Percentiles rank a stretch among this genome's conserved stretches.
Conservation (phyloP, 2,797 vertebrate species). For the Gadopsis marmoratus region DNA sequence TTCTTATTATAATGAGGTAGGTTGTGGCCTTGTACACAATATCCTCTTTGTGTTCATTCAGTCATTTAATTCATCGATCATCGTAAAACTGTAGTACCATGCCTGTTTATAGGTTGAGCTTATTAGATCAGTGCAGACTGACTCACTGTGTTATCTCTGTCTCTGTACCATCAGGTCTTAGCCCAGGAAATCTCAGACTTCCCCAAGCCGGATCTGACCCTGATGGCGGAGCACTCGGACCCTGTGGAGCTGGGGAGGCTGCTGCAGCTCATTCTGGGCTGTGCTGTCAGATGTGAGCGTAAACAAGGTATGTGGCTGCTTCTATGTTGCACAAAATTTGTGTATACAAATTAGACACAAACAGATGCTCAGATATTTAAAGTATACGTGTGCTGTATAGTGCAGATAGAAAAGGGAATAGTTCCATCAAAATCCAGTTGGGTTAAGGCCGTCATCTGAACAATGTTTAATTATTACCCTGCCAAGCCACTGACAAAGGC, state of each 20-base stretch:
- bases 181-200: constrained; percentile 92
- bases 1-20: constrained; percentile 97
- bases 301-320: constrained; percentile 90
- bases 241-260: constrained; percentile 91
- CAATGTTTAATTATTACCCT: constrained; percentile 48
- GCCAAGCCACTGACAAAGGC: constrained; percentile 43
- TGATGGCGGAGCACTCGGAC: constrained; percentile 90
- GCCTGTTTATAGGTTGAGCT: neutral
- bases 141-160: constrained; percentile 1
- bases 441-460: constrained; percentile 1
- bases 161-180: constrained; percentile 86
- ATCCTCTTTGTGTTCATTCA: neutral
- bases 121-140: neutral
- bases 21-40: neutral
- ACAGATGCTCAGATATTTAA: neutral
- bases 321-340: neutral
- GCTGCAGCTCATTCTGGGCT: constrained; percentile 95
- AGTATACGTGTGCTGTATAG: neutral
- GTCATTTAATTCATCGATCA: neutral
- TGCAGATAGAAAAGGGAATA: neutral
- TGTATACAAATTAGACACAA: neutral
- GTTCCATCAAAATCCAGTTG: constrained; percentile 3
- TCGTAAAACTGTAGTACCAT: neutral
- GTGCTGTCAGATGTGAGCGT: constrained; percentile 95
- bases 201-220: constrained; percentile 90